Conservation (phyloP, 2,888 invertebrate genomes). For the Chouioia cunea region DNA sequence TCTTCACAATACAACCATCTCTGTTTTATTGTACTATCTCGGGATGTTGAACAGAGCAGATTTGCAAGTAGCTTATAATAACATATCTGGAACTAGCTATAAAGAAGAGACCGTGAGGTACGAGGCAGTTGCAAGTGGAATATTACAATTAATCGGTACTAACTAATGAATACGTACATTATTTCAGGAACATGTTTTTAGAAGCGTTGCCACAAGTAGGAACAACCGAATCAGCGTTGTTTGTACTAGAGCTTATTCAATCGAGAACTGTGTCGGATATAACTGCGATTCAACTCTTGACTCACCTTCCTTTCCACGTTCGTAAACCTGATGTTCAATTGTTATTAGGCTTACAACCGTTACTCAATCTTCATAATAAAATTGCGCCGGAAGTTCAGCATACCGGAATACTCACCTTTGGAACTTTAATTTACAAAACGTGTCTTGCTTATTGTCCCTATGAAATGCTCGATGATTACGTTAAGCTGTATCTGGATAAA, state of each 20-base stretch:
- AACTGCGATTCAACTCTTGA: slow-evolving; percentile 75
- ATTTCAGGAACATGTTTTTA: slow-evolving; percentile 76
- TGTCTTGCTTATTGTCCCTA: slow-evolving; percentile 71
- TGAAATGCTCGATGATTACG: slow-evolving; percentile 79
- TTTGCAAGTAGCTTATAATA: slow-evolving; percentile 63
- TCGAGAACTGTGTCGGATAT: slow-evolving; percentile 76
- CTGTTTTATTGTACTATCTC: slow-evolving; percentile 66
- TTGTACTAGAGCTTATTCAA: slow-evolving; percentile 76
- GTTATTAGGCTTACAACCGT: slow-evolving; percentile 73
- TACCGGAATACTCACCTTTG: slow-evolving; percentile 78
- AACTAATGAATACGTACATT: not conserved
- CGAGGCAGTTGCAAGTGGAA: slow-evolving; percentile 63
- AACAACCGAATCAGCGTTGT: slow-evolving; percentile 75
- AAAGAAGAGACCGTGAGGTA: slow-evolving; percentile 78
- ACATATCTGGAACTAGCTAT: slow-evolving; percentile 76
- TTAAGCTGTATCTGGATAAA: slow-evolving; percentile 79
- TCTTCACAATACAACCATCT: slow-evolving; percentile 68
- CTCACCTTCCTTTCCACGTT: slow-evolving; percentile 79
- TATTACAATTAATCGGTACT: not conserved
- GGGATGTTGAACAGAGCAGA: slow-evolving; percentile 64
- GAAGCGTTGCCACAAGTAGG: slow-evolving; percentile 80
- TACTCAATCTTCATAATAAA: slow-evolving; percentile 67
- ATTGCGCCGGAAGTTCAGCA: slow-evolving; percentile 73
- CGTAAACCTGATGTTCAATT: slow-evolving; percentile 72
- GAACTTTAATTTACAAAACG: slow-evolving; percentile 77